Percentiles rank a stretch among this genome's conserved stretches.
Conservation (phyloP, 2,888 invertebrate species). For the Cheilosia scutellata region DNA sequence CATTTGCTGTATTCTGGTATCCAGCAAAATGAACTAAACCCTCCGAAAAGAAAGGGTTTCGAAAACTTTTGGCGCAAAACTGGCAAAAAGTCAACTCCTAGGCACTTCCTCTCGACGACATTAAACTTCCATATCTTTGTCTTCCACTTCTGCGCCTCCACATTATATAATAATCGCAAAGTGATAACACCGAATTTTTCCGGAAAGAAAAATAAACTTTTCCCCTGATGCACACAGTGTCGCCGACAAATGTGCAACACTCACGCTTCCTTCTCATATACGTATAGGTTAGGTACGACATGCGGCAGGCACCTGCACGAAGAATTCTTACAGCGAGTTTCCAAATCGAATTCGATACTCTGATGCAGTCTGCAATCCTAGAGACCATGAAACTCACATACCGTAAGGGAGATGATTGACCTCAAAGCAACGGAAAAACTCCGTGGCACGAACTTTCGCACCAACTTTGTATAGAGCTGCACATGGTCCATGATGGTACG, state of each 20-base stretch:
- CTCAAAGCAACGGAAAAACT: slow-evolving; percentile 17
- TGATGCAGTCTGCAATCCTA: slow-evolving; percentile 26
- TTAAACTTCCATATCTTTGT: slow-evolving; percentile 20
- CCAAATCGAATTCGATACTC: slow-evolving; percentile 54
- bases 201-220: slow-evolving; percentile 20
- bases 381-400: slow-evolving; percentile 34
- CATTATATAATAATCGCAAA: slow-evolving; percentile 7
- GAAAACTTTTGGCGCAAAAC: slow-evolving; percentile 21
- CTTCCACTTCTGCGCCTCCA: slow-evolving; percentile 14
- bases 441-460: slow-evolving; percentile 38
- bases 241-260: slow-evolving; percentile 36
- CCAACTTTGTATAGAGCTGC: slow-evolving; percentile 36
- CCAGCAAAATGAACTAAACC: slow-evolving; percentile 23
- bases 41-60: neutral
- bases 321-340: slow-evolving; percentile 12
- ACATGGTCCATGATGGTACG: slow-evolving; percentile 46
- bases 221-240: slow-evolving; percentile 1
- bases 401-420: slow-evolving; percentile 21
- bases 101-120: slow-evolving; percentile 1
- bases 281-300: too few species aligned
- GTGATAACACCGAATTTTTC: slow-evolving; percentile 21
- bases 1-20: slow-evolving; percentile 18
- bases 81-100: slow-evolving; percentile 29
- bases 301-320: too few species aligned
- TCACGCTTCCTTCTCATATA: neutral